phyloP scores from a whole-genome alignment of 2,888 invertebrate genomes.

The Stenotaenia linearis region DNA sequence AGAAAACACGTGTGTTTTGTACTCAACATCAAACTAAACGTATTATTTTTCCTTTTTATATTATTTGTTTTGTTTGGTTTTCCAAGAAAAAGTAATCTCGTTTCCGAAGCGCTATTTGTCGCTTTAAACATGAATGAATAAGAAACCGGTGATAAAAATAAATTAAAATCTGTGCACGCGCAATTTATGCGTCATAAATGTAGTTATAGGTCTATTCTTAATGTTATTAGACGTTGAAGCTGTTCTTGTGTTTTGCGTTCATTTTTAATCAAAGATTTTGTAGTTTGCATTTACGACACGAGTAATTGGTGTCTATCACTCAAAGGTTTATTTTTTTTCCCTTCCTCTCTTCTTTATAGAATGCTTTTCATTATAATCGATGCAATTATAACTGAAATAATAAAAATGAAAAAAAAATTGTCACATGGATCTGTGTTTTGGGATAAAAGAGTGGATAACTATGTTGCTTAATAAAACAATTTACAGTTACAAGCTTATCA shows the following conservation, averaged over 20 bases:
- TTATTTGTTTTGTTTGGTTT: not conserved
- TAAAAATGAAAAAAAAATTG: not conserved
- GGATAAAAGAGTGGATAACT: not conserved
- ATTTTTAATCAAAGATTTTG: not conserved
- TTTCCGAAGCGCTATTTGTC: not conserved
- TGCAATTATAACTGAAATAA: not conserved
- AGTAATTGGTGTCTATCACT: not conserved
- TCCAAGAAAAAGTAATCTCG: not conserved
- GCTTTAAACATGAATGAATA: not conserved
- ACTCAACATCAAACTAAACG: not conserved
- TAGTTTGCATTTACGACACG: not conserved
- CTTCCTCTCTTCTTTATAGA: not conserved
- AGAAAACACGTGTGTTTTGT: not conserved
- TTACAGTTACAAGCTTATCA: slow-evolving; percentile 1
- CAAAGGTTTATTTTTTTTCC: not conserved
- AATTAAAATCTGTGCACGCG: not conserved
- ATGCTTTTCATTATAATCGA: slow-evolving; percentile 5
- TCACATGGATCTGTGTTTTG: not conserved
- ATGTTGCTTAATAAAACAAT: slow-evolving; percentile 12
- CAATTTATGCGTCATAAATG: not conserved
- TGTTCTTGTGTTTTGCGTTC: not conserved
- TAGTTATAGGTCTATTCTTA: slow-evolving; percentile 2
- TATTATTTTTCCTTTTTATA: not conserved
- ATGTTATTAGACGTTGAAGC: slow-evolving; percentile 14
- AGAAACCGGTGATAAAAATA: not conserved